A percentile compares a stretch with the other conserved stretches of the same genome.
Conservation (phyloP, 2,888 invertebrate genomes). For the Tromatobia lineatoria region DNA sequence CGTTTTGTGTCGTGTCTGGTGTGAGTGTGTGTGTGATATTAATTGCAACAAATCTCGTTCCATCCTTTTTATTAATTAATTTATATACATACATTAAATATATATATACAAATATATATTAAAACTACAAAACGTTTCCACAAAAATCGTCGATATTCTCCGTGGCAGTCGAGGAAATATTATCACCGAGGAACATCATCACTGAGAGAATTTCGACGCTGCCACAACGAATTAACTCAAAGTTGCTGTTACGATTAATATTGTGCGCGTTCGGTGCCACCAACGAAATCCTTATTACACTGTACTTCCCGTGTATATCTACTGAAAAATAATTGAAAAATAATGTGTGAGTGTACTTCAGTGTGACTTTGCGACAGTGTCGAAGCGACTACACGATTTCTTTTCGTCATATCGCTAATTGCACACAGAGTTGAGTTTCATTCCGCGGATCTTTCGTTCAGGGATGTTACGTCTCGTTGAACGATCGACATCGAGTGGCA, state of each 20-base stretch:
- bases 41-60: slow-evolving; percentile 22
- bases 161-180: slow-evolving; percentile 13
- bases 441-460: not conserved
- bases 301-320: slow-evolving; percentile 17
- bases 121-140: not conserved
- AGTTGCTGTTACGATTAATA: not conserved
- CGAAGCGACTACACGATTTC: slow-evolving; percentile 30
- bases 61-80: slow-evolving; percentile 26
- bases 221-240: slow-evolving; percentile 21
- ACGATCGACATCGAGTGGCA: not conserved
- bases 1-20: slow-evolving; percentile 41
- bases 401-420: slow-evolving; percentile 10
- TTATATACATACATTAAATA: slow-evolving; percentile 3
- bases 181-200: slow-evolving; percentile 9
- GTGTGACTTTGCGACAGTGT: slow-evolving; percentile 58
- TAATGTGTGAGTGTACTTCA: slow-evolving; percentile 7
- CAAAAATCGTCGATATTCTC: slow-evolving; percentile 4
- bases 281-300: not conserved
- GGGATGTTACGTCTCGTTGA: not conserved
- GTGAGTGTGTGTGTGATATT: slow-evolving; percentile 25
- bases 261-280: not conserved
- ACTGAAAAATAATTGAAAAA: not conserved
- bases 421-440: not conserved
- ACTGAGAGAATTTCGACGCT: slow-evolving; percentile 5
- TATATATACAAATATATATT: not conserved